Evolutionary conservation across 2,113 vertebrate genomes (phyloP).

Genomic region (Holacanthus passer): DNA sequence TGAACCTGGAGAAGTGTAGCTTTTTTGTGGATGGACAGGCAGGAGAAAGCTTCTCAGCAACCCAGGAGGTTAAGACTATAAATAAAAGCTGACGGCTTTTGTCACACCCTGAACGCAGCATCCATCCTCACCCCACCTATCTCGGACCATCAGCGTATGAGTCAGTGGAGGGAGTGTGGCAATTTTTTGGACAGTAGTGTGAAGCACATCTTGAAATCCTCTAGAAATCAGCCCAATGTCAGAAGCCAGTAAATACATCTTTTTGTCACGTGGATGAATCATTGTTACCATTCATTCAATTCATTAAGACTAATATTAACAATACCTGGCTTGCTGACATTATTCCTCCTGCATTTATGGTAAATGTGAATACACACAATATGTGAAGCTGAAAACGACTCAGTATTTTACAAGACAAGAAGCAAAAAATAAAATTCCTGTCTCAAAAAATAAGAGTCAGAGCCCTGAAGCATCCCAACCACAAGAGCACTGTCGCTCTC

Average conservation of each 20-base stretch:
- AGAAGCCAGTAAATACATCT: no score
- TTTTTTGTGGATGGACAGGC: background rate
- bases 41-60: background rate
- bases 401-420: no score
- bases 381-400: no score
- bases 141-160: background rate
- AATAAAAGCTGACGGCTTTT: background rate
- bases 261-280: background rate
- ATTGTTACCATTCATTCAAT: background rate
- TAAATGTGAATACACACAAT: background rate
- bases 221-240: background rate
- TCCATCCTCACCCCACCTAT: background rate
- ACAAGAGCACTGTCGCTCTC: background rate
- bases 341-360: background rate
- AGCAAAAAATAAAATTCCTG: no score
- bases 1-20: background rate
- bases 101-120: conserved; percentile 2
- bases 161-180: background rate
- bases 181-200: background rate
- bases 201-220: background rate
- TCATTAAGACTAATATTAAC: background rate
- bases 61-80: background rate
- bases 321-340: background rate
- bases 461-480: no score
- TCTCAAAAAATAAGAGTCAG: background rate